Evolutionary conservation across 2,113 vertebrate genomes (phyloP), one percentile per base, ranked within the genome.

Genomic region (Lanius ludovicianus): DNA sequence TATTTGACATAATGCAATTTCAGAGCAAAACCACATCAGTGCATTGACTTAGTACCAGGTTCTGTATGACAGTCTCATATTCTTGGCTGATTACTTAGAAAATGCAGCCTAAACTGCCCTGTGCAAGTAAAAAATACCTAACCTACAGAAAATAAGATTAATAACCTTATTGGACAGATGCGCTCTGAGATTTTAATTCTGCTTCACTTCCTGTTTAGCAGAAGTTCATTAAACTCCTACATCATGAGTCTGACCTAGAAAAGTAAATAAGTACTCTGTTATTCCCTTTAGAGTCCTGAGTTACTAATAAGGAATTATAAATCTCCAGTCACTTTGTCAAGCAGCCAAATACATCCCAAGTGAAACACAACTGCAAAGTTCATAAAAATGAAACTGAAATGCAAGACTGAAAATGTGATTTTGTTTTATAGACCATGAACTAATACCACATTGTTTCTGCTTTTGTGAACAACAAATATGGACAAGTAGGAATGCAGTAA

Each of bases 281-380:
- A 93, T 86, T 97, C 81, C 79, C 95, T 91, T 95, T 70, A 92
- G 94, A 97, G 77, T 50, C 80, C 67, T 74, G 94, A 93, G 95
- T 91, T 96, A 97, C 91, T 85, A 97, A 94, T 90, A 97, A 96
- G 83, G 91, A 96, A 97, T 97, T 94, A 94, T 87, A 97, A 97
- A 95, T 97, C 92, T 97, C 87, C 82, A 94, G 93, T 97, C 75
- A 94, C 53, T 97, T 96, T 96, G 95, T 80, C 89, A 96, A 91
- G 90, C 81, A 96, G 96, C 70, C 94, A 96, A 97, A 90, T 65
- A 90, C 28, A 89, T 94, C 89, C 88, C 84, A 93, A 96, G 84
- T 85, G 88, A 93, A 96, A 96, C 92, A 90, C 80, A 96, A 80
- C 67, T 75, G 70, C 53, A 80, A 86, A 96, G 91, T 95, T 97